phyloP scores from a whole-genome alignment of 2,888 invertebrate species.

The Liopterus haemorrhoidalis region DNA sequence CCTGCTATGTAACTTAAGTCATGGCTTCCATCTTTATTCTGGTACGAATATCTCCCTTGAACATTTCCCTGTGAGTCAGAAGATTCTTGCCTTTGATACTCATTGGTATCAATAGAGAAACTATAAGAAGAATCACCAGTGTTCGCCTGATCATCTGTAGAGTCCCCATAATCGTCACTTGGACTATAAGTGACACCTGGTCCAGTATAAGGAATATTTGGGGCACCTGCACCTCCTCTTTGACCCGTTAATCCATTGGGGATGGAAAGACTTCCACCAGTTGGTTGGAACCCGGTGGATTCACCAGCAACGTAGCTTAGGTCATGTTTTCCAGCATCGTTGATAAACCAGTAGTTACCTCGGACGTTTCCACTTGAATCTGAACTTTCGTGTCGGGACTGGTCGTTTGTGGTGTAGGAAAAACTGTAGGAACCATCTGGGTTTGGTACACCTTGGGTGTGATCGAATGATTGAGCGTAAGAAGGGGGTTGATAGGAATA shows the following conservation, averaged over 20 bases:
- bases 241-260: slow-evolving; percentile 19
- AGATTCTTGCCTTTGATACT: slow-evolving; percentile 33
- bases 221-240: slow-evolving; percentile 14
- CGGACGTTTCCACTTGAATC: slow-evolving; percentile 39
- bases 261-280: slow-evolving; percentile 25
- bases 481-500: background rate
- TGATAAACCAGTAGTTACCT: slow-evolving; percentile 25
- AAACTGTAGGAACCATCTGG: slow-evolving; percentile 38
- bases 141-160: slow-evolving; percentile 5
- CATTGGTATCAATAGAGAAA: slow-evolving; percentile 32
- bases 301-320: slow-evolving; percentile 27
- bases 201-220: slow-evolving; percentile 3
- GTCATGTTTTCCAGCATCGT: slow-evolving; percentile 23
- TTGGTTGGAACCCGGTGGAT: slow-evolving; percentile 29
- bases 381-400: slow-evolving; percentile 39
- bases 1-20: slow-evolving; percentile 34
- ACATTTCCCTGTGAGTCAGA: slow-evolving; percentile 35
- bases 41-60: slow-evolving; percentile 34
- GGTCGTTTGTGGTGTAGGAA: slow-evolving; percentile 37
- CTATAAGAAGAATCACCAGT: slow-evolving; percentile 37
- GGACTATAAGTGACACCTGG: background rate
- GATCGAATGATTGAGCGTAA: slow-evolving; percentile 4
- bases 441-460: slow-evolving; percentile 1
- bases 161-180: background rate
- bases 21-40: slow-evolving; percentile 30